phyloP scores from a whole-genome alignment of 1,140 invertebrate genomes.

The Scaptodrosophila lebanonensis region DNA sequence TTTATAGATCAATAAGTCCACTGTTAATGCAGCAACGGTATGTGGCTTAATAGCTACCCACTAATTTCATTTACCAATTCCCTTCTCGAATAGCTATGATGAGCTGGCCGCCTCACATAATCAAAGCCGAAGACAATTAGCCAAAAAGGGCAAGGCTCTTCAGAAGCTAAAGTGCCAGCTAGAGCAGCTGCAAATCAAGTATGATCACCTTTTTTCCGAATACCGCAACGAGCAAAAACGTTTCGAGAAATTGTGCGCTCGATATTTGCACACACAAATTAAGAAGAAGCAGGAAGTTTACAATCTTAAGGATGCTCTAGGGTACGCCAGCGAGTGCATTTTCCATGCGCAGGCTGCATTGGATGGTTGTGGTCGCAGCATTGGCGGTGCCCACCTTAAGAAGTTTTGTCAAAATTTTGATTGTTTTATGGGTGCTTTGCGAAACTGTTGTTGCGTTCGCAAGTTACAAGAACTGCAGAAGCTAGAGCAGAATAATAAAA shows the following conservation, averaged over 20 bases:
- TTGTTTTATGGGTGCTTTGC: constrained; percentile 40
- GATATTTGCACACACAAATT: constrained; percentile 39
- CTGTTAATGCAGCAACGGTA: constrained; percentile 72
- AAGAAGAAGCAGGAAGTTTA: constrained; percentile 57
- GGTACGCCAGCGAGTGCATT: constrained; percentile 55
- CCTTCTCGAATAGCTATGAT: constrained; percentile 41
- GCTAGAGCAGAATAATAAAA: constrained; percentile 2
- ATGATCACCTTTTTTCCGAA: constrained; percentile 52
- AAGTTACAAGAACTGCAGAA: constrained; percentile 34
- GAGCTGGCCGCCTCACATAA: constrained; percentile 56
- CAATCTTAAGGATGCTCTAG: constrained; percentile 43
- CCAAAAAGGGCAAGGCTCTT: constrained; percentile 52
- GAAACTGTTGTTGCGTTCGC: constrained; percentile 40
- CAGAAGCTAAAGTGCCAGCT: constrained; percentile 44
- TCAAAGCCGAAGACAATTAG: constrained; percentile 46
- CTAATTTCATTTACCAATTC: background rate
- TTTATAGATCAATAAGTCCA: constrained; percentile 60
- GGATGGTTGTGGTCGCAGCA: constrained; percentile 14
- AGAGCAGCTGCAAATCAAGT: constrained; percentile 49
- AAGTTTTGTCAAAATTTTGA: constrained; percentile 41
- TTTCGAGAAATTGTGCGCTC: constrained; percentile 36
- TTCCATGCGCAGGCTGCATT: constrained; percentile 44
- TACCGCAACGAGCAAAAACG: constrained; percentile 45
- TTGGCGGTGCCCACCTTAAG: constrained; percentile 10
- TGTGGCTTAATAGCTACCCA: constrained; percentile 1